Evolutionary conservation across 92 coral and sea anemone species (phyloP).

Genomic region (Phenganax stokvisi): DNA sequence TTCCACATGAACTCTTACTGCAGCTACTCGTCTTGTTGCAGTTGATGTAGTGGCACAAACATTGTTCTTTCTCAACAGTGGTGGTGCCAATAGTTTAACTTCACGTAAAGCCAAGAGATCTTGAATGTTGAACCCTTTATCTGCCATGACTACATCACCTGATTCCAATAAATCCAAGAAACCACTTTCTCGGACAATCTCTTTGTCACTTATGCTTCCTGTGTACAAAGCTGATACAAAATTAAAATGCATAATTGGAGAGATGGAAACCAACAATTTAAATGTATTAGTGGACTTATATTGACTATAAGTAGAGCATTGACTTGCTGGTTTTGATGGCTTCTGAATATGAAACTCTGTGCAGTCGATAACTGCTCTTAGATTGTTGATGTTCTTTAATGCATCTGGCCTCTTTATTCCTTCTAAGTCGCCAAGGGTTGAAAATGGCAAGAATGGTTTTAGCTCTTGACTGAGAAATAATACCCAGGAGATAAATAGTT

Average conservation of each 20-base stretch:
- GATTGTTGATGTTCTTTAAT: too few relatives aligned
- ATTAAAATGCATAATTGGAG: conserved; percentile 56
- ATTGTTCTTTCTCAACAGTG: conserved; percentile 48
- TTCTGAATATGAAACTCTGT: too few relatives aligned
- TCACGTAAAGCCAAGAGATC: conserved; percentile 52
- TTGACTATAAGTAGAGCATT: not conserved
- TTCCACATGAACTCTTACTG: conserved; percentile 71
- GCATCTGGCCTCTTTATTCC: too few relatives aligned
- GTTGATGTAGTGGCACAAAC: conserved; percentile 64
- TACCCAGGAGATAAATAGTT: too few relatives aligned
- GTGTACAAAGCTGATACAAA: conserved; percentile 46
- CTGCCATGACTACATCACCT: conserved; percentile 60
- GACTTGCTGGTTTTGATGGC: too few relatives aligned
- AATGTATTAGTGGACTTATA: conserved; percentile 62
- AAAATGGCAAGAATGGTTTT: too few relatives aligned
- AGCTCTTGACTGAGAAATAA: too few relatives aligned
- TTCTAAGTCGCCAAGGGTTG: too few relatives aligned
- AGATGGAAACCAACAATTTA: conserved; percentile 60
- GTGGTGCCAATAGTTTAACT: conserved; percentile 46
- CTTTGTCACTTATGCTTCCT: too few relatives aligned
- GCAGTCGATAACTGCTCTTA: too few relatives aligned
- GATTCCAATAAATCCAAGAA: conserved; percentile 45
- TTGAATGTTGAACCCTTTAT: conserved; percentile 53
- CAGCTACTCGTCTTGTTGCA: conserved; percentile 67
- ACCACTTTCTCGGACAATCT: too few relatives aligned